These are phyloP conservation scores for Mantis religiosa DNA, from an alignment of 2,888 invertebrate genomes.

Conservation along the genomic window DNA sequence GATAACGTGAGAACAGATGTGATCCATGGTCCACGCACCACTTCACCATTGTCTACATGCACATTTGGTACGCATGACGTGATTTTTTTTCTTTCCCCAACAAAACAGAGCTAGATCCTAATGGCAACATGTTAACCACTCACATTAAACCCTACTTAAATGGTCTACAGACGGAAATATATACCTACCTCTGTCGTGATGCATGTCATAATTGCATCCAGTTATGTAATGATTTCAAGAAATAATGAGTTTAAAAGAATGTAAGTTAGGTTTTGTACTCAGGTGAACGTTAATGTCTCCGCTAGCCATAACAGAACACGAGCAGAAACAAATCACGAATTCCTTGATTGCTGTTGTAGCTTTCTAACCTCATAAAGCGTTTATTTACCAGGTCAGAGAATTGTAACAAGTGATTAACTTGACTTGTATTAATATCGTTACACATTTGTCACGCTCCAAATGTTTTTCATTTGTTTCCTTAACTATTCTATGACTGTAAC, in stretches of 20 bases:
- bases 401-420: background rate
- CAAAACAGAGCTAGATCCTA: background rate
- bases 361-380: background rate
- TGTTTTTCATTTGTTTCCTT: background rate
- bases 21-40: background rate
- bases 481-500: too few relatives aligned
- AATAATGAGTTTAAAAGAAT: background rate
- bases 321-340: background rate
- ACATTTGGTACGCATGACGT: background rate
- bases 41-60: background rate
- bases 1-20: background rate
- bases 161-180: background rate
- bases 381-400: background rate
- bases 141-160: background rate
- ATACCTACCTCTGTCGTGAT: background rate
- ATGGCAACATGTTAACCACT: background rate
- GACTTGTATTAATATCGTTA: background rate
- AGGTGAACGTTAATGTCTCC: background rate
- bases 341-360: background rate
- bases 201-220: background rate
- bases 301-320: background rate
- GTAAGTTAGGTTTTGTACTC: background rate
- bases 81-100: background rate
- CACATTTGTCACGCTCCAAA: background rate
- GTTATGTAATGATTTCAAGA: background rate